Evolutionary conservation across 2,113 vertebrate species (phyloP).

Genomic region (Nibea coibor): DNA sequence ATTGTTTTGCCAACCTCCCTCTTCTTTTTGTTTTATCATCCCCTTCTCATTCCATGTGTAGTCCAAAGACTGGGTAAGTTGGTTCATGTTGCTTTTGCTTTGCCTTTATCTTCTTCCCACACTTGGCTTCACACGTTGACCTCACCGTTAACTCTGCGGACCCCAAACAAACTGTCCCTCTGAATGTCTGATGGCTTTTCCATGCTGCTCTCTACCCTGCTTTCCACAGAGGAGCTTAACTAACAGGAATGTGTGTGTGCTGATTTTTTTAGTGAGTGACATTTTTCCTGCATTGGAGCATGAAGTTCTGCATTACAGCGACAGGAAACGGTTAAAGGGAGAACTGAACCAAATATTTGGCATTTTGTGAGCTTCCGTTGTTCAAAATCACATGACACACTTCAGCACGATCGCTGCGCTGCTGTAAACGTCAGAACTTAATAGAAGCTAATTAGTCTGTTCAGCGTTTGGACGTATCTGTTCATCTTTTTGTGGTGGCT

Average conservation of each 20-base stretch:
- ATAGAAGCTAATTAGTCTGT: not conserved
- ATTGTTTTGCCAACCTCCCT: slow-evolving; percentile 74
- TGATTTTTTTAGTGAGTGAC: slow-evolving; percentile 47
- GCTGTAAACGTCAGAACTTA: not conserved
- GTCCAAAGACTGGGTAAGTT: slow-evolving; percentile 93
- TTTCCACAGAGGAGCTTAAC: slow-evolving; percentile 64
- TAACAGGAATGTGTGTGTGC: slow-evolving; percentile 73
- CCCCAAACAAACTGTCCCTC: slow-evolving; percentile 45
- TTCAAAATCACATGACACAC: not conserved
- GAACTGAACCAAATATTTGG: not conserved
- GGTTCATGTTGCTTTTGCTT: slow-evolving; percentile 69
- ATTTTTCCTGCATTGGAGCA: slow-evolving; percentile 49
- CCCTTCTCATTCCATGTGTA: slow-evolving; percentile 84
- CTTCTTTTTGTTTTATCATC: slow-evolving; percentile 65
- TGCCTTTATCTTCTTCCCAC: slow-evolving; percentile 51
- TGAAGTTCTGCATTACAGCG: slow-evolving; percentile 42
- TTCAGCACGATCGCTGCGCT: not conserved
- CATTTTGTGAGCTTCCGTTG: not conserved
- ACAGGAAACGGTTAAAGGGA: not conserved
- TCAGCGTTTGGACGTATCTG: not conserved
- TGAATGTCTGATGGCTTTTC: slow-evolving; percentile 63
- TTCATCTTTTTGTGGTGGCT: not conserved
- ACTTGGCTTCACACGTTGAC: slow-evolving; percentile 48
- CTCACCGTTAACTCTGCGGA: slow-evolving; percentile 48
- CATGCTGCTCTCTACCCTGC: slow-evolving; percentile 61